Base-by-base conservation (phyloP, 2,888 invertebrate genomes). In the Eupithecia pulchellata region DNA sequence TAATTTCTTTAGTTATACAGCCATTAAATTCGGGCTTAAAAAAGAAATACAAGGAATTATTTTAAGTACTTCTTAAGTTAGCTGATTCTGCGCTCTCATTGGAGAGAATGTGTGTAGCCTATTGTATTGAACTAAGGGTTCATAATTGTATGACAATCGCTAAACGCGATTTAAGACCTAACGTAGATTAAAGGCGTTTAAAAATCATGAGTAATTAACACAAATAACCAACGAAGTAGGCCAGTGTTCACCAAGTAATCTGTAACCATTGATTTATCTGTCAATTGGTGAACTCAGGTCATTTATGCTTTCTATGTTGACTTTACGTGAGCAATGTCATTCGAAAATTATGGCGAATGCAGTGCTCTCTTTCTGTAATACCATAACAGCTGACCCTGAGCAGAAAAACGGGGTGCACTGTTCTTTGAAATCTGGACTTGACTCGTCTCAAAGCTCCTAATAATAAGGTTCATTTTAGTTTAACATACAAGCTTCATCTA, bases 401-500 rank as follows among this genome's bases (percentile, higher is more conserved):
- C 25, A 52, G 52, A 25, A 25, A 52, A 52, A 13, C 52, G 3
- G 25, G 20, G 25, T 57, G 29, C 17, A 57, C 29, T 57, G 27
- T 57, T 29, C 57, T 17, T 27, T 29, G 29, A 14, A 55, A 61
- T 25, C 13, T 14, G 36, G 30, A 72, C 58, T 66, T 39, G 55
- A 69, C 32, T 42, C 63, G 63, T 66, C 63, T 72, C 57, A 47
- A 72, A 66, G 17, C 61, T 30, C 36, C 17, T 32, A 29, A 14
- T 64, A 34, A 2, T 67, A 68, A 63, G 39, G 60, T 71, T 27
- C 62, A 62, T 70, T 70, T 70, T 75, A 75, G 68, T 70, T 71
- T 67, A 71, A 69, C 69, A 73, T 77, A 73, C 76, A 78, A 77
- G 79, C 80, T 81, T 81, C 74, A 83, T 76, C 83, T 85, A 84